Conservation (phyloP, 2,113 vertebrate genomes). For the Grantiella picta region DNA sequence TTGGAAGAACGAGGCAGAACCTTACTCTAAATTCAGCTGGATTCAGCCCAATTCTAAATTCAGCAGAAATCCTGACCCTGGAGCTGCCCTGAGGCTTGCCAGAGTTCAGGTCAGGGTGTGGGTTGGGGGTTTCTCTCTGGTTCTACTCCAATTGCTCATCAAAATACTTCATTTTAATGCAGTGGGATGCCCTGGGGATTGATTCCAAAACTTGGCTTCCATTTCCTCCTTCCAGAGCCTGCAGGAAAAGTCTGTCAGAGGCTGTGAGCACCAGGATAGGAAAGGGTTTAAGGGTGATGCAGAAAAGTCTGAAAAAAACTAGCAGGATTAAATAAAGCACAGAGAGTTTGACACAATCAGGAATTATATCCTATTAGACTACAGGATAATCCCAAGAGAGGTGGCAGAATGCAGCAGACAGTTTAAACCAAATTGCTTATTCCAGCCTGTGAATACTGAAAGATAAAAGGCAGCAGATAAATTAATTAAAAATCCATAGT, state of each 20-base stretch:
- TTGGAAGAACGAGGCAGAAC: neutral
- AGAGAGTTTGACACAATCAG: neutral
- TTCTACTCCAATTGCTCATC: neutral
- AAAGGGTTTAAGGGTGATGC: neutral
- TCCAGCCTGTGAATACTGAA: neutral
- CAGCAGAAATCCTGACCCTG: neutral
- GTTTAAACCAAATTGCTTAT: constrained; percentile 14
- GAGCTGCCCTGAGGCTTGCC: neutral
- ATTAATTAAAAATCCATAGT: constrained; percentile 40
- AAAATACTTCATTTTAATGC: neutral
- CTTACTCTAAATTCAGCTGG: neutral
- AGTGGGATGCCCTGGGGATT: neutral
- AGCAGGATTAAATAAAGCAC: constrained; percentile 9
- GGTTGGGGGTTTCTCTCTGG: neutral
- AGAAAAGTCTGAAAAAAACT: neutral
- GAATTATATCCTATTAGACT: constrained; percentile 34
- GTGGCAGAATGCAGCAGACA: constrained; percentile 16
- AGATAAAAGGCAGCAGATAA: constrained; percentile 39
- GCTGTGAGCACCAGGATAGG: neutral
- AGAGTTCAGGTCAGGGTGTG: neutral
- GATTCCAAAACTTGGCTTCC: neutral
- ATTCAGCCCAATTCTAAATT: neutral
- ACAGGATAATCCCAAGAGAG: constrained; percentile 33
- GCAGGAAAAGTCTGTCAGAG: neutral
- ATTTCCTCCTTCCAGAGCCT: neutral